phyloP scores from a whole-genome alignment of 2,797 vertebrate species.

The Siniperca obscura region DNA sequence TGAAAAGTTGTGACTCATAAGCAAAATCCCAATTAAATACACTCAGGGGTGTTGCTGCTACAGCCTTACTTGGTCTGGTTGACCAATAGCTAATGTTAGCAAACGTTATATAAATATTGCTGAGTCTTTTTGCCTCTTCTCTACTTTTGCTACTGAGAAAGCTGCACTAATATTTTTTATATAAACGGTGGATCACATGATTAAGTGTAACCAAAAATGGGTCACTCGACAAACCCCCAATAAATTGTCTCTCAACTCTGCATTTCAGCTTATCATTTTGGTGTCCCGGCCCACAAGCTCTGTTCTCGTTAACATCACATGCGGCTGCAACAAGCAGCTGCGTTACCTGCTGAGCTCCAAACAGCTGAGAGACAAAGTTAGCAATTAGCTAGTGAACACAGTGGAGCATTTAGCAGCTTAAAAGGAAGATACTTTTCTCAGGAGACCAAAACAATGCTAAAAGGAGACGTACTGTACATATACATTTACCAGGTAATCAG shows the following conservation, averaged over 20 bases:
- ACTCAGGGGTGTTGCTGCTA: neutral
- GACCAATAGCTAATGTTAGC: too few relatives aligned
- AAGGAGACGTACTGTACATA: neutral
- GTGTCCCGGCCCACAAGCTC: neutral
- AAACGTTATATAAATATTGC: neutral
- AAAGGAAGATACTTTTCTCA: neutral
- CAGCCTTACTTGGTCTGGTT: neutral
- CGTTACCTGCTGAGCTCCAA: neutral
- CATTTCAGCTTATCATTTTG: neutral
- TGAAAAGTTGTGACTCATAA: neutral
- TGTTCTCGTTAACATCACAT: neutral
- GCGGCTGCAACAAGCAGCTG: neutral
- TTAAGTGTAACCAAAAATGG: neutral
- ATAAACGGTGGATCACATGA: neutral
- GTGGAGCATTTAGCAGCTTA: neutral
- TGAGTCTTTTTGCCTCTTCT: neutral
- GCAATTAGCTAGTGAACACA: neutral
- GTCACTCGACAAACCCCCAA: neutral
- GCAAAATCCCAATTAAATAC: neutral
- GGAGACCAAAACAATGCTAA: neutral
- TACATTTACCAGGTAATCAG: neutral
- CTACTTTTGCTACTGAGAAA: neutral
- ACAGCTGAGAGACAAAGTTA: neutral
- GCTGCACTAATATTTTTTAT: neutral
- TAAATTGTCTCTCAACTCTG: too few relatives aligned